Base-by-base conservation (phyloP, 2,113 vertebrate genomes). In the Labrus mixtus region DNA sequence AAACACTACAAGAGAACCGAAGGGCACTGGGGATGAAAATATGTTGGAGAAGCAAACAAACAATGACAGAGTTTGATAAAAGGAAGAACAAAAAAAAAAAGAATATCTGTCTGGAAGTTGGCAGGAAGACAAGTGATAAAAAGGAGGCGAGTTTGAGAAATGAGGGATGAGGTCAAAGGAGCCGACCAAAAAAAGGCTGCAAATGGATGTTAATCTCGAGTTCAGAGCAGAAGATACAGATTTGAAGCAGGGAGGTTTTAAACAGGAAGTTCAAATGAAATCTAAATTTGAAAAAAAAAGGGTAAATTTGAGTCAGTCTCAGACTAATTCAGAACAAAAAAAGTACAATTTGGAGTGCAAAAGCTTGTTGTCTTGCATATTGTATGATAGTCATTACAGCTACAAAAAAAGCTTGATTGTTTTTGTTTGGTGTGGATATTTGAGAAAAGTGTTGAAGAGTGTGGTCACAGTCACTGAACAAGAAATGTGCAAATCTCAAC, bases 1-100 rank as follows among this genome's bases (percentile, higher is more conserved):
- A 61, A 86, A 87, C 23, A 13, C 73, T 48, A 50, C 51, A 23
- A 25, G 41, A 50, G 46, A 82, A 59, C 62, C 62, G 71, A 73
- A 33, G 36, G 62, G 17, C 25, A 63, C 54, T 10, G 20, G 57
- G 62, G 67, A 59, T n/a, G 66, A 58, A 70, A 66, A 72, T 75
- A 68, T 63, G 67, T 87, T 45, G 58, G 56, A 36, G 23, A 57
- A 50, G 55, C 20, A 50, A n/a, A 72, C 37, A 51, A 51, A 81
- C 78, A 70, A 45, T 60, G 65, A 45, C 53, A 76, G 79, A 33
- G 36, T 76, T 80, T 78, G 67, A 82, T 58, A 72, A 68, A 55
- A 41, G 19, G 2, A 15, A 50, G 46, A 73, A 77, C 17, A 71
- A 46, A 62, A 41, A 50, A 64, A 50, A 76, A 9, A 41, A 37